phyloP scores from a whole-genome alignment of 2,888 invertebrate species.

The Sepiola atlantica region DNA sequence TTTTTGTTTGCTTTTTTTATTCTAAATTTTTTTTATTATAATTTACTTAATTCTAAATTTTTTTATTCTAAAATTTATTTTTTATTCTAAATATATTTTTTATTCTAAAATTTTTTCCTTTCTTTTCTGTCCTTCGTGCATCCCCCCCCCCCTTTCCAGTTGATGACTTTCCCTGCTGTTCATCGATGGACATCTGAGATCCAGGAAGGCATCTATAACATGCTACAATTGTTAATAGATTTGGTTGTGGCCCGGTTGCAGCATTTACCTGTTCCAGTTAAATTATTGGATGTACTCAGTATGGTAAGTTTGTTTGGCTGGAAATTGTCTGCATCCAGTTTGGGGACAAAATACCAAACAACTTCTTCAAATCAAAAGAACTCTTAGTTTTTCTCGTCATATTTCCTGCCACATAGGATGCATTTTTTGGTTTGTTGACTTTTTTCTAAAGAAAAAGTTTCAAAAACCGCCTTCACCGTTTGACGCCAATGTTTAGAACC shows the following conservation, averaged over 20 bases:
- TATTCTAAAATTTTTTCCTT: not conserved
- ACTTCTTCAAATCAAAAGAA: too few relatives aligned
- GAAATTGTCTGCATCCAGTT: too few relatives aligned
- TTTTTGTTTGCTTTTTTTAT: not conserved
- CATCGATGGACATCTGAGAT: conserved; percentile 76
- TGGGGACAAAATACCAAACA: too few relatives aligned
- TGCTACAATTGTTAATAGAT: conserved; percentile 76
- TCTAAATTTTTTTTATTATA: not conserved
- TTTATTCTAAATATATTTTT: not conserved
- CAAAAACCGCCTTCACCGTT: too few relatives aligned
- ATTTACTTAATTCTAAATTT: not conserved
- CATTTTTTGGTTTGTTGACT: too few relatives aligned
- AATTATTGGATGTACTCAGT: conserved; percentile 72
- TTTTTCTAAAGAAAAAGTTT: too few relatives aligned
- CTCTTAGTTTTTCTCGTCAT: too few relatives aligned
- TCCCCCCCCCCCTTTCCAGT: conserved; percentile 62
- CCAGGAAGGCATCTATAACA: conserved; percentile 76
- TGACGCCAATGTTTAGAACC: too few relatives aligned
- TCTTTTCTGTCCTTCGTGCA: not conserved
- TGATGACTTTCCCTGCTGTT: conserved; percentile 76
- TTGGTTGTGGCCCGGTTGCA: conserved; percentile 74
- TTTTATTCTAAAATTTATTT: not conserved
- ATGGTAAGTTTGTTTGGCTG: conserved; percentile 64
- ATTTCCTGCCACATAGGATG: too few relatives aligned
- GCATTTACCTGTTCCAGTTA: conserved; percentile 72